phyloP scores from a whole-genome alignment of 23 tunicate species.

The Ascidia mentula region DNA sequence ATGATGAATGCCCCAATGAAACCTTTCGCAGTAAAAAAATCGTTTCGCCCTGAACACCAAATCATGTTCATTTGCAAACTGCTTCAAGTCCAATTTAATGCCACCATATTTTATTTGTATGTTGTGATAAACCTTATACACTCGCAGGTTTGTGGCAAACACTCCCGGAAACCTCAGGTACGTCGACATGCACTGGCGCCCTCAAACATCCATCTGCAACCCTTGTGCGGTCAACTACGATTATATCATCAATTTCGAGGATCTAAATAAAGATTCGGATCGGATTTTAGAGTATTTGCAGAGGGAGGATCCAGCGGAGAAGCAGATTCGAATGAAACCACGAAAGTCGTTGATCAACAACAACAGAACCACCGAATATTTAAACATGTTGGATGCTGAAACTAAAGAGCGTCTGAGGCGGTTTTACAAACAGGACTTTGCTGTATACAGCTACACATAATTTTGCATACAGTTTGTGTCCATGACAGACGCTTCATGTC shows the following conservation, averaged over 20 bases:
- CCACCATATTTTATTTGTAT: no score
- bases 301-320: background rate
- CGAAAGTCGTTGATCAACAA: background rate
- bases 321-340: background rate
- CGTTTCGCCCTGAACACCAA: no score
- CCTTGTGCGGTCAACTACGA: slow-evolving; percentile 63
- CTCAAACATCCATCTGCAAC: slow-evolving; percentile 48
- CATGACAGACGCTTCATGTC: no score
- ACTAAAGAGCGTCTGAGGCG: background rate
- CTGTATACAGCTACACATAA: background rate
- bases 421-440: background rate
- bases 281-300: slow-evolving; percentile 37
- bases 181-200: slow-evolving; percentile 75
- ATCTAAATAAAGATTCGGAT: slow-evolving; percentile 38
- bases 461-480: no score
- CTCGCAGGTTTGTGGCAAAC: background rate
- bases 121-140: no score
- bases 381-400: background rate
- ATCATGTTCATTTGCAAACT: no score
- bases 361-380: background rate
- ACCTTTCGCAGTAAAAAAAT: no score
- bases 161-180: no score
- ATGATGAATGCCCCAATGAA: no score
- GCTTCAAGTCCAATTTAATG: no score
- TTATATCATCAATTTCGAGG: slow-evolving; percentile 33